Conservation (phyloP, 2,888 invertebrate species). For the Meteorus colon region DNA sequence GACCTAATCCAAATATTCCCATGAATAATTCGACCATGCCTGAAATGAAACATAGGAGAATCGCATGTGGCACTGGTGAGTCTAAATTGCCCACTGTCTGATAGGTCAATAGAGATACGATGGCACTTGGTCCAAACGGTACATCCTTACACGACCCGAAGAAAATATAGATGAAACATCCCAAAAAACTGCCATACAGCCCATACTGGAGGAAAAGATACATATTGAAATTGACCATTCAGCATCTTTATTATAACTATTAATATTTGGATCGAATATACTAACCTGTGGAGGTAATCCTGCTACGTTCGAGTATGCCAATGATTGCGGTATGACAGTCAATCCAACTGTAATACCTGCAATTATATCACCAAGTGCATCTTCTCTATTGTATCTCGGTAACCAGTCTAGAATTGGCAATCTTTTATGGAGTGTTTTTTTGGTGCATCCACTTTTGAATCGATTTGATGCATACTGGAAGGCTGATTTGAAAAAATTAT, state of each 20-base stretch:
- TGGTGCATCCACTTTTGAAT: conserved; percentile 76
- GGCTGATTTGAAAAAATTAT: conserved; percentile 65
- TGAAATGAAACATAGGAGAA: conserved; percentile 83
- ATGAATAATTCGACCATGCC: conserved; percentile 86
- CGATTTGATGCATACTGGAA: conserved; percentile 73
- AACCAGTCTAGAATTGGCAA: conserved; percentile 86
- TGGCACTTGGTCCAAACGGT: conserved; percentile 94
- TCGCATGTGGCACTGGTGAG: conserved; percentile 79
- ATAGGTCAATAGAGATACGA: conserved; percentile 89
- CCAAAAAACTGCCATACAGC: conserved; percentile 94
- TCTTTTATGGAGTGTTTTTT: conserved; percentile 82
- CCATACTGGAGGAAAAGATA: conserved; percentile 81
- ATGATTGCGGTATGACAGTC: conserved; percentile 93
- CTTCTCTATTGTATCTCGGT: conserved; percentile 82
- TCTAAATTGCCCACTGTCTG: conserved; percentile 81
- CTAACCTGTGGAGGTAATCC: conserved; percentile 82
- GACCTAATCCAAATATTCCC: conserved; percentile 87
- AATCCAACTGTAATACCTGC: conserved; percentile 94
- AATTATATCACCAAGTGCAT: conserved; percentile 89
- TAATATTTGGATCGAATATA: conserved; percentile 33
- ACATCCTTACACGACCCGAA: conserved; percentile 95
- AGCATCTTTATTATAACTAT: background rate
- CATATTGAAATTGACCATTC: background rate
- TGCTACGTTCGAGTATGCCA: conserved; percentile 87
- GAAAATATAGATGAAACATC: conserved; percentile 91